Percentiles rank a stretch among this genome's conserved stretches.
Conservation (phyloP, 2,797 vertebrate species). For the Sciurus vulgaris region DNA sequence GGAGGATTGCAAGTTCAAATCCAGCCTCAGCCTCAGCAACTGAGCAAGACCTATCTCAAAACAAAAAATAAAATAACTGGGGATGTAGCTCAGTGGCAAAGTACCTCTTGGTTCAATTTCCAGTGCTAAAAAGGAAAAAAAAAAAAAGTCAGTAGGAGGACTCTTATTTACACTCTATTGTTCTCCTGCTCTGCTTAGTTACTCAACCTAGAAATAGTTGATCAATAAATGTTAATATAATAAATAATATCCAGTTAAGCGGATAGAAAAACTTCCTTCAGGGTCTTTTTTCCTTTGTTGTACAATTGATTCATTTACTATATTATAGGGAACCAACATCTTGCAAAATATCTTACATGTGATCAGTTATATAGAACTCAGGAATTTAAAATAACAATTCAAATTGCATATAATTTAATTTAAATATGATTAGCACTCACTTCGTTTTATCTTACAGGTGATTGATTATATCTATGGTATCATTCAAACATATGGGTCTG, state of each 20-base stretch:
- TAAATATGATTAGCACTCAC: not conserved
- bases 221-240: slow-evolving; percentile 17
- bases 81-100: no score
- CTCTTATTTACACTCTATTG: not conserved
- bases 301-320: not conserved
- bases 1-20: no score
- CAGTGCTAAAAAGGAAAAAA: no score
- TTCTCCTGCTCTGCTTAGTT: not conserved
- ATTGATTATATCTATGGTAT: not conserved
- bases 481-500: slow-evolving; percentile 13
- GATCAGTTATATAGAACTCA: not conserved
- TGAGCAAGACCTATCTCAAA: no score
- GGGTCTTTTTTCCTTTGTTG: not conserved
- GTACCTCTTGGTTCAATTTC: no score
- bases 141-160: not conserved
- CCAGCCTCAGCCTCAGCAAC: no score
- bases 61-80: no score
- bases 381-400: not conserved
- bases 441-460: not conserved
- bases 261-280: not conserved
- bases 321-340: not conserved
- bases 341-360: not conserved
- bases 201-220: not conserved
- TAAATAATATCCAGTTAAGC: not conserved
- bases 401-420: not conserved